Base-by-base conservation (phyloP, 2,113 vertebrate genomes). In the Sapayoa aenigma region DNA sequence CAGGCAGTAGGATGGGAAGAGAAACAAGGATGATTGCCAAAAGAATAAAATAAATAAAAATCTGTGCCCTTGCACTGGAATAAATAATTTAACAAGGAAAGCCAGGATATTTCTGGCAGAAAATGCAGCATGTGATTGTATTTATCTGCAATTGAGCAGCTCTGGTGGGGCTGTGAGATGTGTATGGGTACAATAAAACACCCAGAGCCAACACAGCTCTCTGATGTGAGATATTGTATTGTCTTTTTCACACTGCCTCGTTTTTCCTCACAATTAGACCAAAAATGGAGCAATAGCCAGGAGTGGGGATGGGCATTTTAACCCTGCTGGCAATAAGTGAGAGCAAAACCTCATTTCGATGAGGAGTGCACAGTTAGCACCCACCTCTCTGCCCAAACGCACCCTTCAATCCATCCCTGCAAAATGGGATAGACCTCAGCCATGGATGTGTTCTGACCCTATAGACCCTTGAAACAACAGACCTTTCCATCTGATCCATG, bases 401-500 rank as follows among this genome's bases (percentile, higher is more conserved):
- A 37, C 33, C 42, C 53, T 42, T 22, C 13, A 20, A 46, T 5
- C 44, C 55, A 68, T 65, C 18, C 8, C 23, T 35, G 28, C 30
- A 22, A 66, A 35, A 39, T 0, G 0, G 0, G 22, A 10, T 1
- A 66, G 13, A 11, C 23, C 30, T 21, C 35, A 19, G 53, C 28
- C 33, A 46, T 0, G 2, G 17, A 8, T 1, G 24, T 58, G 20
- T 4, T 73, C 33, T 42, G 46, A 72, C 5, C 27, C 33, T 72
- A 21, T 47, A 33, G 13, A 65, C 6, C n/a, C 30, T 5, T 20
- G 37, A 35, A 66, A 53, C 4, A 75, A 27, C 0, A 1, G 5
- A n/a, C 39, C 35, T 24, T 56, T 42, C n/a, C 0, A 0, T 59
- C 56, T 62, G 19, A 18, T 23, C 63, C 22, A 2, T 9, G 60